phyloP scores from a whole-genome alignment of 1,140 invertebrate species.

The Physella acuta region DNA sequence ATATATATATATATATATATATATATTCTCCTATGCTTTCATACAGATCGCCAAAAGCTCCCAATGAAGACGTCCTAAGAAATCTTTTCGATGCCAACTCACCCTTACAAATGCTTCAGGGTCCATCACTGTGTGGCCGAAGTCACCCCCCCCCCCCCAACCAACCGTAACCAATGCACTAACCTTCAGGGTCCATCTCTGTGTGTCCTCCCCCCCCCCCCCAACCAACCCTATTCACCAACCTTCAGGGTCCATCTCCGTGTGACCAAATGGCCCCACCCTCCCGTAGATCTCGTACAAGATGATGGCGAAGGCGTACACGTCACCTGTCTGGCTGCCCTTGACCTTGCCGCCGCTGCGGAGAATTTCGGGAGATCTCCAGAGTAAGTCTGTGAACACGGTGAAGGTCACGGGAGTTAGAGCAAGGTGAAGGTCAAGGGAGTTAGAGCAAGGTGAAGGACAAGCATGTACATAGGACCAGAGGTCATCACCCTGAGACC shows the following conservation, averaged over 20 bases:
- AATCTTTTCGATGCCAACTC: too few species aligned
- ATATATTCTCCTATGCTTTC: too few species aligned
- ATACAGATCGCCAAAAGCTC: too few species aligned
- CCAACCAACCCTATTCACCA: conserved; percentile 33
- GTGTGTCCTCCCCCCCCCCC: conserved; percentile 49
- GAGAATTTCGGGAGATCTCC: conserved; percentile 90
- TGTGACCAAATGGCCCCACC: conserved; percentile 48
- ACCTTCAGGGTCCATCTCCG: conserved; percentile 50
- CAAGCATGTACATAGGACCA: too few species aligned
- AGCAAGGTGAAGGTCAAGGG: too few species aligned
- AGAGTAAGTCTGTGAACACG: conserved; percentile 69
- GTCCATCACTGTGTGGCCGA: neutral
- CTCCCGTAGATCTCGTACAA: conserved; percentile 63
- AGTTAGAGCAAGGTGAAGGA: too few species aligned
- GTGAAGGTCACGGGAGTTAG: too few species aligned
- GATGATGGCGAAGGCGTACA: conserved; percentile 95
- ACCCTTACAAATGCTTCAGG: neutral
- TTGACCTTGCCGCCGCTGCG: conserved; percentile 60
- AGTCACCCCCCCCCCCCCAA: neutral
- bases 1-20: too few species aligned
- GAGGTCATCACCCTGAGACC: too few species aligned
- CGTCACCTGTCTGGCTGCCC: conserved; percentile 89
- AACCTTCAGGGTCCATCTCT: conserved; percentile 50
- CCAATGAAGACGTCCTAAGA: too few species aligned
- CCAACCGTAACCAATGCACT: too few species aligned